Percentiles rank a stretch among this genome's conserved stretches.
Conservation (phyloP, 2,797 vertebrate genomes). For the Menidia menidia region DNA sequence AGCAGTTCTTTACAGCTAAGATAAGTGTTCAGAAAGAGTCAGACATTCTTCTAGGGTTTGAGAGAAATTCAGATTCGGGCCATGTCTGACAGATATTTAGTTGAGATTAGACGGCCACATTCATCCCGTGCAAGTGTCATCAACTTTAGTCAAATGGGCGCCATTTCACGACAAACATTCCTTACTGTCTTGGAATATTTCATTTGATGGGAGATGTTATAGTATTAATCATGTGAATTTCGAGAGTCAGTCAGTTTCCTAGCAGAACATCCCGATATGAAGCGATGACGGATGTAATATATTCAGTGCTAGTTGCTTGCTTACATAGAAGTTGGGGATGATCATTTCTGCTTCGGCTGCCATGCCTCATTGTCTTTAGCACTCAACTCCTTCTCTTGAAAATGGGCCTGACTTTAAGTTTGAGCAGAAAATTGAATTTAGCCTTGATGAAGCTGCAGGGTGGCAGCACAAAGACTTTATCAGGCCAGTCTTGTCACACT, state of each 20-base stretch:
- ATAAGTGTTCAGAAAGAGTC: not conserved
- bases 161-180: not conserved
- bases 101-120: not conserved
- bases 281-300: too few relatives aligned
- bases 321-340: conserved; percentile 24
- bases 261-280: too few relatives aligned
- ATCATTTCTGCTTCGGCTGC: conserved; percentile 20
- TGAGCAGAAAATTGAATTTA: conserved; percentile 7
- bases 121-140: not conserved
- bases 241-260: too few relatives aligned
- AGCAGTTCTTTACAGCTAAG: too few relatives aligned
- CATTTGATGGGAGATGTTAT: not conserved
- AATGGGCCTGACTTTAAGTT: conserved; percentile 7
- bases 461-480: conserved; percentile 23
- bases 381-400: not conserved
- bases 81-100: not conserved
- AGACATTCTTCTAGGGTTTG: not conserved
- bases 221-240: not conserved
- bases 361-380: conserved; percentile 13
- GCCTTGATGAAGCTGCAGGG: conserved; percentile 7
- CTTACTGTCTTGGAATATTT: not conserved
- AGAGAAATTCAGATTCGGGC: not conserved
- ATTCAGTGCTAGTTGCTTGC: not conserved
- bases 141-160: not conserved
- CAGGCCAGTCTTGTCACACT: conserved; percentile 26